Conservation (phyloP, 2,113 vertebrate genomes). For the Microtus ochrogaster region DNA sequence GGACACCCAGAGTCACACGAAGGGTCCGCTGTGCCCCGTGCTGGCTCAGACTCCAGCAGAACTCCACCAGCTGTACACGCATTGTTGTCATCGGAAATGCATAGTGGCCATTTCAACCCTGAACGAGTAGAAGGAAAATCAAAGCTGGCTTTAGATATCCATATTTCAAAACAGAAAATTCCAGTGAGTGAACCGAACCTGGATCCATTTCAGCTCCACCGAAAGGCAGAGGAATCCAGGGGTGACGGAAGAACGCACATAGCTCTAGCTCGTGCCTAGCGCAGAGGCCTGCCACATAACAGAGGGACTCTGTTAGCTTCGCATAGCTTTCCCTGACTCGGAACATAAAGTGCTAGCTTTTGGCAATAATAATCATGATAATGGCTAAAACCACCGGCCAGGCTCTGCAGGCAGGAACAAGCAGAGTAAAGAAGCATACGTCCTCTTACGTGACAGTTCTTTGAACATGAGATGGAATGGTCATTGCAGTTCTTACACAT, state of each 20-base stretch:
- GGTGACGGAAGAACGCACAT: background rate
- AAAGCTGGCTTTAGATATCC: constrained; percentile 39
- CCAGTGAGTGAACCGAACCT: background rate
- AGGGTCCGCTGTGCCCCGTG: background rate
- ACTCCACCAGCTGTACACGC: background rate
- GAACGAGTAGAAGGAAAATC: constrained; percentile 8
- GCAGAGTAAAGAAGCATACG: background rate
- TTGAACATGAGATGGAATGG: background rate
- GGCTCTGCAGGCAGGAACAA: background rate
- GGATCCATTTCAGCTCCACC: background rate
- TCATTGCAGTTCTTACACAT: background rate
- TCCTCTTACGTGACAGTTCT: background rate
- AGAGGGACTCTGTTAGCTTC: background rate
- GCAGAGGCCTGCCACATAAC: background rate
- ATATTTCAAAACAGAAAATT: background rate
- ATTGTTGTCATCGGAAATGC: constrained; percentile 16
- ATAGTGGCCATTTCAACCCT: constrained; percentile 30
- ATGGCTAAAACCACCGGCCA: background rate
- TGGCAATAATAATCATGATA: background rate
- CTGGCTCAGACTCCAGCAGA: background rate
- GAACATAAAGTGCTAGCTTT: background rate
- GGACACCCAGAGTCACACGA: background rate
- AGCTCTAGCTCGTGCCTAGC: background rate
- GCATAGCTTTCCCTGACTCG: background rate
- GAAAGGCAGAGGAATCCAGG: background rate